A percentile compares a stretch with the other conserved stretches of the same genome.
Evolutionary conservation across 2,888 invertebrate species (phyloP).

Genomic region (Mimachlamys varia): DNA sequence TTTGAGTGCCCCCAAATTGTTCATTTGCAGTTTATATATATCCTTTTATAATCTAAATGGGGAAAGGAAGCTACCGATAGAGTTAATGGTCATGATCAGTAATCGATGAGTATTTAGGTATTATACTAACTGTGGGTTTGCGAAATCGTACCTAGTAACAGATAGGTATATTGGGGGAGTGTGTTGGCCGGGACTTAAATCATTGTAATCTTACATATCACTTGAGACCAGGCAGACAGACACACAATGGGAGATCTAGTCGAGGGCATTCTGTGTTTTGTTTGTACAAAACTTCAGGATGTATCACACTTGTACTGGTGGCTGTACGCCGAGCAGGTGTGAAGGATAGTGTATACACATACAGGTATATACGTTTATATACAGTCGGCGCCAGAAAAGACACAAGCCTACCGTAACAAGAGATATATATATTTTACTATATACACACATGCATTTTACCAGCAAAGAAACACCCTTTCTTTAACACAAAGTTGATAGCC

Average conservation of each 20-base stretch:
- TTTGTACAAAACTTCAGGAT: conserved; percentile 21
- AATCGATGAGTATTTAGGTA: no score
- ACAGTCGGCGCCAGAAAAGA: neutral
- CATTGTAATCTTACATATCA: neutral
- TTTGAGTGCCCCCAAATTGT: no score
- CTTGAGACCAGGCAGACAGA: neutral
- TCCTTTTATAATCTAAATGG: no score
- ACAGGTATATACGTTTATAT: neutral
- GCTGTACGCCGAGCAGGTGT: neutral
- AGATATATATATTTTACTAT: neutral
- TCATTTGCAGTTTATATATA: no score
- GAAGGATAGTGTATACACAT: neutral
- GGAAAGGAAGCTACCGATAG: neutral
- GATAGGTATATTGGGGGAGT: neutral
- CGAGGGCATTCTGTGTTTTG: neutral
- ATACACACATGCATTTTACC: neutral
- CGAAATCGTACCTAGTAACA: neutral
- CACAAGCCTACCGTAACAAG: no score
- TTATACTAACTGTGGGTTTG: no score
- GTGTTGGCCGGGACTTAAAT: neutral
- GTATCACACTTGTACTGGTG: neutral
- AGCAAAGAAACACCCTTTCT: neutral
- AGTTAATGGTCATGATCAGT: neutral
- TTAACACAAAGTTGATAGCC: neutral
- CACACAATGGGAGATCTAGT: conserved; percentile 23